Base-by-base conservation (phyloP, 2,888 invertebrate genomes). In the Lumbricus terrestris region DNA sequence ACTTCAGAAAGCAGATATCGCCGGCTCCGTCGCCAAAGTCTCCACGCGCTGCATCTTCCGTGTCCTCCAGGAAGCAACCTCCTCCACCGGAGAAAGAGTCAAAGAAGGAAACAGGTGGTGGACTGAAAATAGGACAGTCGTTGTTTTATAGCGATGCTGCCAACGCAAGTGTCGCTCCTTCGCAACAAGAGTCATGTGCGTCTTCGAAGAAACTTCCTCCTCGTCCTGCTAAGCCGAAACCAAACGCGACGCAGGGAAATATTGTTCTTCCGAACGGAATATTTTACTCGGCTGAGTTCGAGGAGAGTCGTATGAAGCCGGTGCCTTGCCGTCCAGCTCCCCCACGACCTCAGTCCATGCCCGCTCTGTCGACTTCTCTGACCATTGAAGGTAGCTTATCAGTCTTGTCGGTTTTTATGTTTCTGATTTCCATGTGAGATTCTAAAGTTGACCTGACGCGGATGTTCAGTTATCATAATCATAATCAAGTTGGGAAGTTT, bases 271-370 rank as follows among this genome's bases (percentile, higher is more conserved):
- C 83, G 1, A 42, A 82, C 11, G 37, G 85, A 37, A 85, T 85
- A 34, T 85, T 85, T 37, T 85, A 85, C 37, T 0, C 85, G 8
- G 47, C 33, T 38, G 69, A 69, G 34, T 40, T 33, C 23, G 82
- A 38, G 20, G 69, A 54, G 47, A 18, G 34, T n/a, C 88, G 69
- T 3, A 11, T 82, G 0, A 54, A 82, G 23, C 89, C 89, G 33
- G 89, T 92, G 20, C 94, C 93, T 6, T 91, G 91, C 82, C 91
- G 93, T 90, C 93, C 93, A 16, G 94, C 93, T 2, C 94, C 94
- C 2, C 92, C 92, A 5, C 37, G 91, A 54, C 91, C 91, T n/a
- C 20, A 69, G 69, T 42, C 83, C 29, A n/a, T 8, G 23, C 8
- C 37, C 33, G 35, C 88, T 6, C 37, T 54, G 40, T 40, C 34